Conservation (phyloP, 2,113 vertebrate species). For the Spizaetus ornatus region DNA sequence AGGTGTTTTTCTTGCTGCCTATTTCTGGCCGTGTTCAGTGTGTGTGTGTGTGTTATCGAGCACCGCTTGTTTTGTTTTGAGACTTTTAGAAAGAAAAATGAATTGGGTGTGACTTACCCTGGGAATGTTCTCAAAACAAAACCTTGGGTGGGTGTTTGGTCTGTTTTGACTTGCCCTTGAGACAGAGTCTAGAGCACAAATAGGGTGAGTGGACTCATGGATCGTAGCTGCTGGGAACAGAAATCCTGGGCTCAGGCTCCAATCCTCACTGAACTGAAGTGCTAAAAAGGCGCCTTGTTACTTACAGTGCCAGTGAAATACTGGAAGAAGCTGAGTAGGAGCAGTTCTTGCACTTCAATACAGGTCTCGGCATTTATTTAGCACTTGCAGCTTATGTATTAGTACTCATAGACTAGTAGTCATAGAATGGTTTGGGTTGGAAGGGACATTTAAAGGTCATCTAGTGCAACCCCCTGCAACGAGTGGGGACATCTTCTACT, state of each 20-base stretch:
- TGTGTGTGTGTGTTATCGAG: neutral
- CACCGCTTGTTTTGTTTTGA: neutral
- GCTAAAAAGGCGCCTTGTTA: neutral
- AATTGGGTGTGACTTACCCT: neutral
- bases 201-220: neutral
- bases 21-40: neutral
- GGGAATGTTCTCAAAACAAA: conserved; percentile 44
- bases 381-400: neutral
- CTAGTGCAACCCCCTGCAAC: neutral
- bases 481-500: neutral
- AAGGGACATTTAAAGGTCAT: neutral
- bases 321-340: neutral
- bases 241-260: neutral
- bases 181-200: neutral
- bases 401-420: neutral
- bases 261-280: neutral
- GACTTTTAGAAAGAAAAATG: neutral
- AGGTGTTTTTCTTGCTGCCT: neutral
- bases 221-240: neutral
- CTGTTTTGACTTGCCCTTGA: conserved; percentile 9
- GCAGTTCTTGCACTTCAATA: neutral
- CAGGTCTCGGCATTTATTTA: neutral
- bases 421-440: neutral
- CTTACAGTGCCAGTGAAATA: neutral
- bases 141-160: neutral